These are phyloP conservation scores for Xylocopa sonorina DNA, from an alignment of 1,140 invertebrate genomes.

Conservation along the genomic window DNA sequence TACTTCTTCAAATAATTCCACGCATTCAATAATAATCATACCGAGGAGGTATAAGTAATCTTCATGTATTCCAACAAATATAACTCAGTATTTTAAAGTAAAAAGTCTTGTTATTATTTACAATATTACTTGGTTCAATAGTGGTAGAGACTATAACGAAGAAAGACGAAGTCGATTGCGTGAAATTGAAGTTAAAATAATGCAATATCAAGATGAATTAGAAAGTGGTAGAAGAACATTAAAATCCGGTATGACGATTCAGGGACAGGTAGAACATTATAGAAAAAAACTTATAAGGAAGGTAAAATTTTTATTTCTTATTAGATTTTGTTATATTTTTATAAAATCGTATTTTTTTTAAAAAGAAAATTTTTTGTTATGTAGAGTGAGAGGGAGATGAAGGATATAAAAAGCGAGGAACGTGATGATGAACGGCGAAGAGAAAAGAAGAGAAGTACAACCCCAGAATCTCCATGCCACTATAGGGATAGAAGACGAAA, in stretches of 20 bases:
- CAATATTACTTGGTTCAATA: conserved; percentile 34
- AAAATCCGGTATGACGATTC: conserved; percentile 90
- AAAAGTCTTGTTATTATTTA: background rate
- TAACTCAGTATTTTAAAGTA: background rate
- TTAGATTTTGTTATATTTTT: background rate
- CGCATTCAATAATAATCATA: background rate
- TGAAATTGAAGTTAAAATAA: conserved; percentile 96
- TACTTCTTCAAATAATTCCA: background rate
- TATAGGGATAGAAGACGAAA: conserved; percentile 76
- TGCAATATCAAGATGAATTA: conserved; percentile 98
- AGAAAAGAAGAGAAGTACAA: conserved; percentile 77
- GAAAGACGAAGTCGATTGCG: conserved; percentile 92
- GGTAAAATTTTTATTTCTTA: conserved; percentile 80
- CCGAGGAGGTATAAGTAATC: background rate
- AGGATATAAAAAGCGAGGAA: conserved; percentile 78
- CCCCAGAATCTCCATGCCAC: conserved; percentile 77
- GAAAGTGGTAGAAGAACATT: conserved; percentile 91
- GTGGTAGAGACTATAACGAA: conserved; percentile 84
- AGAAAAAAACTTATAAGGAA: conserved; percentile 94
- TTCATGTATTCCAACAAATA: background rate
- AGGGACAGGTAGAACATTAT: conserved; percentile 95
- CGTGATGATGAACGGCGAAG: conserved; percentile 77
- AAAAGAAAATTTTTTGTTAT: conserved; percentile 25
- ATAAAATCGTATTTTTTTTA: background rate
- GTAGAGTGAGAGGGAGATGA: conserved; percentile 78